A percentile compares a stretch with the other conserved stretches of the same genome.
phyloP scores from a whole-genome alignment of 2,888 invertebrate species.

The Oligia latruncula region DNA sequence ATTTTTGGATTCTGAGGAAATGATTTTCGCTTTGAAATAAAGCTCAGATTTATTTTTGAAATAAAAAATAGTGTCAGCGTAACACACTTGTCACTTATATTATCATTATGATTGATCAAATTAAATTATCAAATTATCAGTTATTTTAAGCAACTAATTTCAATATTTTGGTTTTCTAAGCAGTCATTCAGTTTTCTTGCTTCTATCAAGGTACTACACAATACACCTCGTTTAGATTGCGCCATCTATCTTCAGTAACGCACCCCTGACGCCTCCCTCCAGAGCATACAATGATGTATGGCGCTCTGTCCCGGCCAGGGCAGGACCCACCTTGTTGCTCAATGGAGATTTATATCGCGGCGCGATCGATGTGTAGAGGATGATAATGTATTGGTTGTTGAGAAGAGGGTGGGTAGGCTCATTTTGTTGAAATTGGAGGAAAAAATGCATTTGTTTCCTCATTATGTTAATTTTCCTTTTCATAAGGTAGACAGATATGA shows the following conservation, averaged over 20 bases:
- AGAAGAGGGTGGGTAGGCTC: background rate
- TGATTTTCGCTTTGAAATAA: no score
- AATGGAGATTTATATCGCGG: slow-evolving; percentile 39
- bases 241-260: slow-evolving; percentile 30
- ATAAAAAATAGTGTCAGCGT: no score
- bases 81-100: no score
- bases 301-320: background rate
- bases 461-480: background rate
- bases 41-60: no score
- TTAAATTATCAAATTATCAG: no score
- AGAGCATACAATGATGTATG: slow-evolving; percentile 32
- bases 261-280: background rate
- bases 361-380: background rate
- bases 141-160: no score
- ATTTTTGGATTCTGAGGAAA: no score
- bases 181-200: background rate
- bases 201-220: background rate
- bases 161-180: no score
- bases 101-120: no score
- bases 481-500: background rate
- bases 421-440: background rate
- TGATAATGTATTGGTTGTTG: slow-evolving; percentile 11
- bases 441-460: background rate
- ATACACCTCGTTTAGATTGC: background rate
- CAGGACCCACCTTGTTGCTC: slow-evolving; percentile 1